Conservation (phyloP, 2,888 invertebrate genomes). For the Drosophila nigricruria region DNA sequence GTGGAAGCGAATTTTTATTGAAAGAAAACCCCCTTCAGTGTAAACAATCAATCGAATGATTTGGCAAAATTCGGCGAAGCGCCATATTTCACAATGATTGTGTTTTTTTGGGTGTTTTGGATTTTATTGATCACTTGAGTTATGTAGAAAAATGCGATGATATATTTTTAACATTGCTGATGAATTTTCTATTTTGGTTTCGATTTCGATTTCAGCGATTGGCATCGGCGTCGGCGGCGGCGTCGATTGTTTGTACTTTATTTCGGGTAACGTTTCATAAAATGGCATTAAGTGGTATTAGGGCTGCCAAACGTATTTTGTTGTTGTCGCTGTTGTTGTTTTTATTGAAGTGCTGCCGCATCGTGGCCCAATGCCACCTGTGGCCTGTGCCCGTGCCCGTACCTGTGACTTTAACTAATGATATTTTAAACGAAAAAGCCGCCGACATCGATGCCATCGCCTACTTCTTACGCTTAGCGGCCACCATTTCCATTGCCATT, state of each 20-base stretch:
- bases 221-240: constrained; percentile 27
- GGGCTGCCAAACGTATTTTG: constrained; percentile 51
- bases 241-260: constrained; percentile 28
- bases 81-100: constrained; percentile 52
- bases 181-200: constrained; percentile 71
- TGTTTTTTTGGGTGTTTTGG: constrained; percentile 18
- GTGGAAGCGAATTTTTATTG: too few relatives aligned
- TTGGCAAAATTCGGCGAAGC: constrained; percentile 22
- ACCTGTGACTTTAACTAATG: constrained; percentile 16
- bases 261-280: constrained; percentile 53
- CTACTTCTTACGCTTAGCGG: constrained; percentile 28
- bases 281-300: constrained; percentile 73
- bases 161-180: constrained; percentile 71
- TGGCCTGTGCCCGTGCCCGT: constrained; percentile 22
- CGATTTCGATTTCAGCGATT: constrained; percentile 38
- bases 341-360: constrained; percentile 46
- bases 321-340: constrained; percentile 27
- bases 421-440: constrained; percentile 35
- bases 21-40: constrained; percentile 20
- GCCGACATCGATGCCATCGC: constrained; percentile 7
- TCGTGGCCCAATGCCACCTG: constrained; percentile 8
- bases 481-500: constrained; percentile 12
- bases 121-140: constrained; percentile 73
- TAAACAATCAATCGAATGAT: constrained; percentile 49
- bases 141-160: constrained; percentile 58